Evolutionary conservation across 2,888 invertebrate genomes (phyloP).

Genomic region (Nymphalis polychloros): DNA sequence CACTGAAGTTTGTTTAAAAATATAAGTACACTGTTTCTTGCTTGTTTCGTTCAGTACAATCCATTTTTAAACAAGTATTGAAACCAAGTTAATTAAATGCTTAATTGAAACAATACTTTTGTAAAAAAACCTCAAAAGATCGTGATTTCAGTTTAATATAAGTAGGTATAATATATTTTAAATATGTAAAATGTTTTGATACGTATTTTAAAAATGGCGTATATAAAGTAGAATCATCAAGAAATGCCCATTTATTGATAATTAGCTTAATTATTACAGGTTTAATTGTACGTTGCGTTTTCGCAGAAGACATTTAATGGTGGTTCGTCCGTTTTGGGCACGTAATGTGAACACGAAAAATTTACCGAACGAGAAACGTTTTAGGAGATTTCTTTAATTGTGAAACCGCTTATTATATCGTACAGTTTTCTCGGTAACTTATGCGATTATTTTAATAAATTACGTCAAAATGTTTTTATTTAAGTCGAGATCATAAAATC

Average conservation of each 20-base stretch:
- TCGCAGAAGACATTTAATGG: conserved; percentile 40
- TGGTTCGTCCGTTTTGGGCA: conserved; percentile 30
- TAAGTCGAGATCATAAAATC: not conserved
- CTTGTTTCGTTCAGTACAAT: too few relatives aligned
- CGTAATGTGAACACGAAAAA: conserved; percentile 25
- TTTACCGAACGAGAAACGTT: conserved; percentile 12
- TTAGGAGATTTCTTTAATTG: conserved; percentile 19
- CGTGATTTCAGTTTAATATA: too few relatives aligned
- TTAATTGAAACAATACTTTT: too few relatives aligned
- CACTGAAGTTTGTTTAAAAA: too few relatives aligned
- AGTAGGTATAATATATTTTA: too few relatives aligned
- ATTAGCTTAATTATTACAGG: conserved; percentile 44
- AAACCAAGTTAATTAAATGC: too few relatives aligned
- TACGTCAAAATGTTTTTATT: not conserved
- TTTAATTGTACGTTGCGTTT: conserved; percentile 41
- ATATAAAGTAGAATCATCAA: conserved; percentile 7
- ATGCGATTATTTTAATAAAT: not conserved
- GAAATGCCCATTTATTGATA: conserved; percentile 41
- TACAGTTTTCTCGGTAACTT: conserved; percentile 2
- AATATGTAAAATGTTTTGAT: not conserved
- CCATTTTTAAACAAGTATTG: too few relatives aligned
- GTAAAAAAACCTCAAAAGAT: too few relatives aligned
- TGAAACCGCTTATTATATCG: conserved; percentile 1
- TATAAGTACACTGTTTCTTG: too few relatives aligned
- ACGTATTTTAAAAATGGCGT: not conserved